These are phyloP conservation scores for Tympanuchus pallidicinctus DNA, from an alignment of 2,113 vertebrate genomes.

Conservation along the genomic window DNA sequence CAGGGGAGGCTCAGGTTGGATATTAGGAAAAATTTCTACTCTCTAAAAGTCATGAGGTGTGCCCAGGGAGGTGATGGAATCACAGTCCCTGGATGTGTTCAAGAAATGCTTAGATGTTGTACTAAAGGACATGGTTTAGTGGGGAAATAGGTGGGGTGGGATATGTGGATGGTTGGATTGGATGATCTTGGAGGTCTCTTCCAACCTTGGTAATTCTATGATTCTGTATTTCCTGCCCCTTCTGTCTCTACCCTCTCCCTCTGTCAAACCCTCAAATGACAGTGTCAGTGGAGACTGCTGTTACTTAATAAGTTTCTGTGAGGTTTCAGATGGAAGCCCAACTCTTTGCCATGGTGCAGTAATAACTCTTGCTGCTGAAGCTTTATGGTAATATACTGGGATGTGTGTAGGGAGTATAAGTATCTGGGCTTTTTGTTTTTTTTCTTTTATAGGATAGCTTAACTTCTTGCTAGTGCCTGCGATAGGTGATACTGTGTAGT, in stretches of 20 bases:
- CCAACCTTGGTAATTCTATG: too few species aligned
- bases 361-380: conserved; percentile 34
- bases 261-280: conserved; percentile 3
- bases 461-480: not conserved
- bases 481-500: not conserved
- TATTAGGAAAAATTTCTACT: too few species aligned
- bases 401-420: not conserved
- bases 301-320: conserved; percentile 28
- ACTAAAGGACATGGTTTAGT: too few species aligned
- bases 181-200: too few species aligned
- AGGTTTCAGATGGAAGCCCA: conserved; percentile 20
- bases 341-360: conserved; percentile 33
- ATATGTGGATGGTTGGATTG: too few species aligned
- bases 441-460: not conserved
- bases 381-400: not conserved
- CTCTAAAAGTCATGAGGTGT: too few species aligned
- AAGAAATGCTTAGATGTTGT: too few species aligned
- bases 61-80: too few species aligned
- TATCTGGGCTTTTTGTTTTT: not conserved
- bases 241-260: not conserved
- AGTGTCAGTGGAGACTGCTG: conserved; percentile 20
- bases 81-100: too few species aligned
- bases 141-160: too few species aligned
- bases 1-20: too few species aligned
- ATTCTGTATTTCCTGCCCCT: not conserved